Base-by-base conservation (phyloP, 2,797 vertebrate genomes). In the Falco columbarius region DNA sequence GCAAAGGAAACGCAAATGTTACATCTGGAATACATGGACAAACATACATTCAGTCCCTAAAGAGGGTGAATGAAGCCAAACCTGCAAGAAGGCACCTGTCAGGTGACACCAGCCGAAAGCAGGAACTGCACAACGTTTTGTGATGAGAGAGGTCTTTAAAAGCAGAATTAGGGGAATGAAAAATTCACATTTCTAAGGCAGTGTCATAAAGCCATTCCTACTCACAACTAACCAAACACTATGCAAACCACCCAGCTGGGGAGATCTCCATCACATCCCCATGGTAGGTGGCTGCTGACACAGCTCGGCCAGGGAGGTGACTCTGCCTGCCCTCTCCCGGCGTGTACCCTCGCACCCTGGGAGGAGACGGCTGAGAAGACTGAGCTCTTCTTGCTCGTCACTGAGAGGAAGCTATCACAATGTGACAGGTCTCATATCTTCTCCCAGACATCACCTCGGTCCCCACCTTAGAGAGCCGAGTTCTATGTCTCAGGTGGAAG, bases 91-190 rank as follows among this genome's bases (percentile, higher is more conserved):
- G 63, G 6, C 10, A 32, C 27, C 38, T 34, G 52, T n/a, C 87
- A 27, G 58, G 36, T 51, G 51, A 59, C 3, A 3, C 10, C 12
- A 71, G 14, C 14, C 58, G 32, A 46, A 56, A 36, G 26, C 1
- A 3, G 34, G 44, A 72, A 73, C 29, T 44, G 34, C n/a, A 8
- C 10, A 7, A 10, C 0, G 1, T 13, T 79, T 36, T 2, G 5
- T 24, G 12, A 10, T 26, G 16, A 58, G 14, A 58, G 70, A 44
- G 21, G 3, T 12, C 59, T 73, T 46, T 44, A 66, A 82, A 18
- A 52, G 22, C 11, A 51, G 51, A 59, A 62, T 27, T n/a, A 61
- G 36, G 26, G 22, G 42, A 70, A 80, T 1, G 2, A 79, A 82
- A 79, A 32, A 0, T 22, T 80, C 66, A 5, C 18, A 4, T 46